These are phyloP conservation scores for Dolichomitus sp. DNA, from an alignment of 2,888 invertebrate species.

Conservation along the genomic window DNA sequence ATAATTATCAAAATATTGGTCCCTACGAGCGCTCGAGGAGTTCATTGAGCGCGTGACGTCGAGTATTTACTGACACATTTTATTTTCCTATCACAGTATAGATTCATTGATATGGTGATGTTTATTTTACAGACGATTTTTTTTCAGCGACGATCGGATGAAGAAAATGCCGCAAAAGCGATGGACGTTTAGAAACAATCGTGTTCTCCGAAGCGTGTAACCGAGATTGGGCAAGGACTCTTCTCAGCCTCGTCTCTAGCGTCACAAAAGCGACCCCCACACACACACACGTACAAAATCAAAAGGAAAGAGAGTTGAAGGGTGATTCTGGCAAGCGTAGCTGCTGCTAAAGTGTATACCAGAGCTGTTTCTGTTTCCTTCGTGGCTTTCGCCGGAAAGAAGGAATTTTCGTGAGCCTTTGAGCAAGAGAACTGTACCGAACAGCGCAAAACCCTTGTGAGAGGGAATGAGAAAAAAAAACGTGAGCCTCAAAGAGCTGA, in stretches of 20 bases:
- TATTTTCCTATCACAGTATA: no score
- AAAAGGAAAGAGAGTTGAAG: constrained; percentile 26
- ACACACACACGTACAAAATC: constrained; percentile 10
- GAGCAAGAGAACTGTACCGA: constrained; percentile 60
- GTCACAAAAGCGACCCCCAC: constrained; percentile 71
- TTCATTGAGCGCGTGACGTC: no score
- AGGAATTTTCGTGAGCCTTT: constrained; percentile 76
- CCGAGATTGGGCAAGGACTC: constrained; percentile 72
- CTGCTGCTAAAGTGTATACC: constrained; percentile 32
- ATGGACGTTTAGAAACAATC: constrained; percentile 74
- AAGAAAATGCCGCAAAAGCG: constrained; percentile 30
- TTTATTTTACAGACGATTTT: neutral
- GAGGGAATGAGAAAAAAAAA: constrained; percentile 1
- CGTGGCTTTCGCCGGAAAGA: constrained; percentile 72
- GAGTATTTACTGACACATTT: no score
- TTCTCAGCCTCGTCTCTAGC: constrained; percentile 67
- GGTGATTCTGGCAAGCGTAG: constrained; percentile 60
- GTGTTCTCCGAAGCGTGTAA: constrained; percentile 75
- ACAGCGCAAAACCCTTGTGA: neutral
- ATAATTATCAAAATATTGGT: no score
- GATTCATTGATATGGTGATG: neutral
- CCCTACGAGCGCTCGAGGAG: no score
- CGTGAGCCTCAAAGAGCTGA: constrained; percentile 64
- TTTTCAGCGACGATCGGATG: constrained; percentile 12
- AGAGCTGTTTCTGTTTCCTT: constrained; percentile 75